A percentile compares a stretch with the other conserved stretches of the same genome.
These are phyloP conservation scores for Ciona savignyi DNA, from an alignment of 23 tunicate genomes.

Conservation along the genomic window DNA sequence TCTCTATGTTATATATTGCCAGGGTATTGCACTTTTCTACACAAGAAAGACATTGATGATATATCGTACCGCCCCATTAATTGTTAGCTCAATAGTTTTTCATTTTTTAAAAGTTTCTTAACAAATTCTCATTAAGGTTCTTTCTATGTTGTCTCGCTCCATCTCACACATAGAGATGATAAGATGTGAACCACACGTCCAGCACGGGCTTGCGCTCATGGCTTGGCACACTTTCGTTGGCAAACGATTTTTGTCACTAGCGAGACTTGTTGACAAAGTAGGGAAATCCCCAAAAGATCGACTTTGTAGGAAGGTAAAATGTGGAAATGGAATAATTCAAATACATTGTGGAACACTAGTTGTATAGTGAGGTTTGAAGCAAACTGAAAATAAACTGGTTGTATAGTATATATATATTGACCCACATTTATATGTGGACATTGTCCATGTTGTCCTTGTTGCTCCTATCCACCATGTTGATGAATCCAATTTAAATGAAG, in stretches of 20 bases:
- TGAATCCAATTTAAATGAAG: too few relatives aligned
- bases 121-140: constrained; percentile 7
- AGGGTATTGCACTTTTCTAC: background rate
- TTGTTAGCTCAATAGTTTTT: background rate
- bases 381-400: too few relatives aligned
- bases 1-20: background rate
- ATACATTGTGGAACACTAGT: too few relatives aligned
- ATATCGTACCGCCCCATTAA: too few relatives aligned
- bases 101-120: background rate
- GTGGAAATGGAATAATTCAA: too few relatives aligned
- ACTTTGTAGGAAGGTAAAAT: constrained; percentile 66
- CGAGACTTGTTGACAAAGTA: constrained; percentile 65
- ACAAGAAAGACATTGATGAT: too few relatives aligned
- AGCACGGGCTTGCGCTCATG: constrained; percentile 58
- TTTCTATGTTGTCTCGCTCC: constrained; percentile 14
- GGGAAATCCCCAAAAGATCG: constrained; percentile 87
- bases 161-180: constrained; percentile 30
- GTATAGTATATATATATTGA: too few relatives aligned
- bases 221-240: constrained; percentile 56
- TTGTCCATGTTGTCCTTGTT: too few relatives aligned
- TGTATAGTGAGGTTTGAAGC: too few relatives aligned
- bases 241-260: constrained; percentile 36
- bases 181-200: constrained; percentile 32
- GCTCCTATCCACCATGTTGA: too few relatives aligned
- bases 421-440: too few relatives aligned